Percentiles rank a stretch among this genome's conserved stretches.
phyloP scores from a whole-genome alignment of 2,888 invertebrate genomes.

The Drosophila buzzatii region DNA sequence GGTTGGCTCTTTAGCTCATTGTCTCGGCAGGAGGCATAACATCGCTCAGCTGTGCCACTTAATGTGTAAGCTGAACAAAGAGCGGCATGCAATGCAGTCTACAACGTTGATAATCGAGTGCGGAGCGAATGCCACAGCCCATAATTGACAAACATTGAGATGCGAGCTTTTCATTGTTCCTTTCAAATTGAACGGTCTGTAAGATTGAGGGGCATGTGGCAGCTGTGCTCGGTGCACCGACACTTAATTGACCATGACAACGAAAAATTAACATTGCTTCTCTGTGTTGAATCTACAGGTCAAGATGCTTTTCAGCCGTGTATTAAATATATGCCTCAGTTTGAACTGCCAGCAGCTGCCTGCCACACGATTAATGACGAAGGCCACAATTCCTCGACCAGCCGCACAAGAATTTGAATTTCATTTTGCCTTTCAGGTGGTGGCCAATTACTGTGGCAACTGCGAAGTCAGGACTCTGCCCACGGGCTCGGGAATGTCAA shows the following conservation, averaged over 20 bases:
- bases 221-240: constrained; percentile 34
- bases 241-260: constrained; percentile 79
- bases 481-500: constrained; percentile 11
- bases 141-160: constrained; percentile 76
- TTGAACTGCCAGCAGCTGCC: constrained; percentile 28
- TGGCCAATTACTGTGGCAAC: constrained; percentile 33
- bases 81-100: constrained; percentile 36
- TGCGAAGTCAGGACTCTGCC: neutral
- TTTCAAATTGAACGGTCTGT: constrained; percentile 13
- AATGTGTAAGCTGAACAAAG: constrained; percentile 70
- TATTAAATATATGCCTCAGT: constrained; percentile 59
- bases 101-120: constrained; percentile 24
- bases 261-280: constrained; percentile 71
- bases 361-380: constrained; percentile 56
- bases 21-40: constrained; percentile 33
- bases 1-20: neutral
- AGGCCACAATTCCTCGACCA: constrained; percentile 35
- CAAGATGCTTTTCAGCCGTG: constrained; percentile 17
- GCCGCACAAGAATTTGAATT: constrained; percentile 57
- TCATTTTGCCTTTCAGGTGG: constrained; percentile 38
- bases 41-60: constrained; percentile 74
- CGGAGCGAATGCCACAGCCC: constrained; percentile 34
- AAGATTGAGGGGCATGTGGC: neutral
- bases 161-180: constrained; percentile 58
- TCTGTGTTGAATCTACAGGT: constrained; percentile 28